phyloP scores from a whole-genome alignment of 2,113 vertebrate genomes.

The Phyllostomus discolor region DNA sequence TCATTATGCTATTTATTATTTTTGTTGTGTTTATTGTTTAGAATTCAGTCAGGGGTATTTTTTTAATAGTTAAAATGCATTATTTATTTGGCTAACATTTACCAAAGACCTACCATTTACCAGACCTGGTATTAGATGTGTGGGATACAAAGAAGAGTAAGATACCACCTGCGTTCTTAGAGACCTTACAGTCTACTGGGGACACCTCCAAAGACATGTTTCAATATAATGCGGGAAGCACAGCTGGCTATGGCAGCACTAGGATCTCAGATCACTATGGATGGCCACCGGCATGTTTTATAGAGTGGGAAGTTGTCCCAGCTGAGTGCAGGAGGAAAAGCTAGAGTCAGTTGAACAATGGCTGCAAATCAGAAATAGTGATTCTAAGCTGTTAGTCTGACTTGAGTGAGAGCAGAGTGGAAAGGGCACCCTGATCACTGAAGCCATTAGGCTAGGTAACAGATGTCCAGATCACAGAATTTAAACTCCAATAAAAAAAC shows the following conservation, averaged over 20 bases:
- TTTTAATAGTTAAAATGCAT: neutral
- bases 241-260: neutral
- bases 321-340: neutral
- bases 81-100: neutral
- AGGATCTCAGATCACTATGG: neutral
- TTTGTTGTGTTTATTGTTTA: neutral
- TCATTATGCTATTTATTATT: neutral
- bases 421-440: neutral
- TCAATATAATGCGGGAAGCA: neutral
- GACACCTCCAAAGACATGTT: no score
- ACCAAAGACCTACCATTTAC: neutral
- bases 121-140: neutral
- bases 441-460: neutral
- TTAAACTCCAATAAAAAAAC: neutral
- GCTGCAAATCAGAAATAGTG: neutral
- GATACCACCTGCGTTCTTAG: neutral
- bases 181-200: neutral
- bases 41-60: neutral
- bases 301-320: neutral
- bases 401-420: neutral
- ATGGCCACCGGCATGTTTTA: neutral
- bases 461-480: neutral
- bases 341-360: neutral
- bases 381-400: neutral
- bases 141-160: neutral